A percentile compares a stretch with the other conserved stretches of the same genome.
Evolutionary conservation across 2,113 vertebrate genomes (phyloP).

Genomic region (Emydura subglobosa): DNA sequence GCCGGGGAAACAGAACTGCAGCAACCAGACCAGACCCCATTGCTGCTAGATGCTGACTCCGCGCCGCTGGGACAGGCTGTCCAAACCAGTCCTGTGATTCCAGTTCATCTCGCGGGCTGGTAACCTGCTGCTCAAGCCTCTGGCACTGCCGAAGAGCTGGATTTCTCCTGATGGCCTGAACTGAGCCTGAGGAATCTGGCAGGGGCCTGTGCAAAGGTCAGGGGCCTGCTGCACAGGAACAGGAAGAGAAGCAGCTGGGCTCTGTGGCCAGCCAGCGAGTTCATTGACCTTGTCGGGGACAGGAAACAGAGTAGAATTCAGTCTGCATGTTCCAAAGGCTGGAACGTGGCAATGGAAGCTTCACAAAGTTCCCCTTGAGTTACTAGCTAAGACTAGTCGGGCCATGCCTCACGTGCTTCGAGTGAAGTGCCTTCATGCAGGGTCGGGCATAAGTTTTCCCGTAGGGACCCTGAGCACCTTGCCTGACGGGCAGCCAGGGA

Average conservation of each 20-base stretch:
- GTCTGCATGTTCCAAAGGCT: neutral
- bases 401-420: fast-evolving
- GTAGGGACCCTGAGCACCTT: neutral
- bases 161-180: neutral
- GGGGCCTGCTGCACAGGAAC: neutral
- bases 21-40: neutral
- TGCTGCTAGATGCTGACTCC: too few relatives aligned
- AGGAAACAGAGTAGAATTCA: neutral
- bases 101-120: neutral
- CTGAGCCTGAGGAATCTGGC: neutral
- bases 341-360: neutral
- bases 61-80: too few relatives aligned
- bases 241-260: neutral
- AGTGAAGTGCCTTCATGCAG: fast-evolving
- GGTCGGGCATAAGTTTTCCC: neutral
- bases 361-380: neutral
- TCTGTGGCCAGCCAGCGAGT: neutral
- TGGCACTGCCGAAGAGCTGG: neutral
- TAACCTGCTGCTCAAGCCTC: neutral
- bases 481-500: neutral
- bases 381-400: neutral
- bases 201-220: neutral
- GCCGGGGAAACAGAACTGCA: fast-evolving
- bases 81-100: neutral
- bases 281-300: neutral